Evolutionary conservation across 2,113 vertebrate genomes (phyloP).

Genomic region (Isurus oxyrinchus): DNA sequence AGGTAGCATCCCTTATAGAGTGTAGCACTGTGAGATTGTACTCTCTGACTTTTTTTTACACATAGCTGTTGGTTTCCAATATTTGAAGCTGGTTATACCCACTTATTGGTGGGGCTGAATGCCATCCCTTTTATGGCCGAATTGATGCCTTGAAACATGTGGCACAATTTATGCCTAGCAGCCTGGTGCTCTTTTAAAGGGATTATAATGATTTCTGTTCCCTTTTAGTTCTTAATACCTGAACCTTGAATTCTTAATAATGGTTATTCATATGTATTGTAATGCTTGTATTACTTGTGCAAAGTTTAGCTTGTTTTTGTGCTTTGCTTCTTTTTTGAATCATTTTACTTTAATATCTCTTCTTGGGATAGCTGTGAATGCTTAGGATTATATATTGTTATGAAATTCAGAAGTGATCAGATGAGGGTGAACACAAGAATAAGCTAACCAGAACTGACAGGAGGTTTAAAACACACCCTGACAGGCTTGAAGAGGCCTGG

Average conservation of each 20-base stretch:
- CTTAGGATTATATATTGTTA: background rate
- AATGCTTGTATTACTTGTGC: background rate
- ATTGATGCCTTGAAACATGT: background rate
- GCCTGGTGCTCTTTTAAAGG: background rate
- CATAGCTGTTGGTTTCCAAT: background rate
- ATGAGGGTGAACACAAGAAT: background rate
- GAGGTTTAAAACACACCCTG: background rate
- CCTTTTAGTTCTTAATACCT: conserved; percentile 2
- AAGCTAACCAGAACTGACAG: background rate
- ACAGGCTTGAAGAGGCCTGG: background rate
- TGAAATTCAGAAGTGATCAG: background rate
- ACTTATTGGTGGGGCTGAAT: background rate
- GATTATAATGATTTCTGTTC: conserved; percentile 8
- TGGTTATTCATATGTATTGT: background rate
- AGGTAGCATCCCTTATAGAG: background rate
- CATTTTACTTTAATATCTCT: background rate
- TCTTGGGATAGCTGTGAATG: background rate
- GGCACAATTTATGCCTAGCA: background rate
- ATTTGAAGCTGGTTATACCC: background rate
- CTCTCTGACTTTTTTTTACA: background rate
- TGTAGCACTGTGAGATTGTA: conserved; percentile 3
- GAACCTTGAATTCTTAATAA: background rate
- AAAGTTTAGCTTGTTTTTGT: conserved; percentile 20
- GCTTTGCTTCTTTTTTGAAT: background rate
- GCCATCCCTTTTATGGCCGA: too few species aligned